Conservation (phyloP, 2,888 invertebrate species). For the Argyra leucocephala region DNA sequence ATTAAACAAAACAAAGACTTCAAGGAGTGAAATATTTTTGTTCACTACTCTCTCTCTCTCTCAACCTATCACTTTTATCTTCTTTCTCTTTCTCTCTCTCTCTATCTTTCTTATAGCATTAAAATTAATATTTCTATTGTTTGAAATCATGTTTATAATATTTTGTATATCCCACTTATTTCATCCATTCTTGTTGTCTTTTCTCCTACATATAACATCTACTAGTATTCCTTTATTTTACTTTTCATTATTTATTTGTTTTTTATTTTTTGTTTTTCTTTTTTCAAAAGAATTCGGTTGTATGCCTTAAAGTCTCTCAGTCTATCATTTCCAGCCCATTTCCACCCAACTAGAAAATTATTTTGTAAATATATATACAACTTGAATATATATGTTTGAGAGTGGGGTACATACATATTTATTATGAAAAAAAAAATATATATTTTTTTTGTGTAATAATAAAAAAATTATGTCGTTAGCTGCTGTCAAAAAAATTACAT, state of each 20-base stretch:
- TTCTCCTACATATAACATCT: too few species aligned
- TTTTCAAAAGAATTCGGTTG: not conserved
- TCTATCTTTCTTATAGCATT: not conserved
- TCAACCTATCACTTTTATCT: too few species aligned
- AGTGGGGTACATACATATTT: too few species aligned
- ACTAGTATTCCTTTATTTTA: too few species aligned
- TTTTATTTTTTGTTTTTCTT: not conserved
- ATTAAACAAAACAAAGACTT: not conserved
- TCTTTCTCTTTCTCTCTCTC: too few species aligned
- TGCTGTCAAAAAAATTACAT: not conserved
- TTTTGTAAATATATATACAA: not conserved
- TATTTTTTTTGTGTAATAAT: not conserved
- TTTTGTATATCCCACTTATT: not conserved
- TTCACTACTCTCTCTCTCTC: too few species aligned
- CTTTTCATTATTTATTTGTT: not conserved
- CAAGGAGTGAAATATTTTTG: not conserved
- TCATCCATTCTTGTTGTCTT: too few species aligned
- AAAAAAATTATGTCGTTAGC: not conserved
- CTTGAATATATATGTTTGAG: too few species aligned
- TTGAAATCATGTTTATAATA: not conserved
- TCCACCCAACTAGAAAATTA: not conserved
- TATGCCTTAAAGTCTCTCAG: not conserved
- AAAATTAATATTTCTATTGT: not conserved
- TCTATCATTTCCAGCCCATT: constrained; percentile 3
- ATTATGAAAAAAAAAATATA: not conserved